A percentile compares a stretch with the other conserved stretches of the same genome.
Evolutionary conservation across 2,797 vertebrate genomes (phyloP).

Genomic region (Enteromius paludinosus): DNA sequence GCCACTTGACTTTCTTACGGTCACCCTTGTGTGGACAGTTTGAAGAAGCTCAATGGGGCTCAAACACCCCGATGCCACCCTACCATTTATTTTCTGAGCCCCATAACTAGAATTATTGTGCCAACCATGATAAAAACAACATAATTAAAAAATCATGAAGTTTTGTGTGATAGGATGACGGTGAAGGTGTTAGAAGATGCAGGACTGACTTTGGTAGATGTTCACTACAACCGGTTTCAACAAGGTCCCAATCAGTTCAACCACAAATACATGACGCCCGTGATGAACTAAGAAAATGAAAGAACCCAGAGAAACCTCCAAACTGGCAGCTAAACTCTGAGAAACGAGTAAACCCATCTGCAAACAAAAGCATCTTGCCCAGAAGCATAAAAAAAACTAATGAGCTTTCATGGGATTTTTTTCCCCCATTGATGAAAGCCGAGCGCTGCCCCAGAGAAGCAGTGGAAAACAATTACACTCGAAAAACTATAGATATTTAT

Average conservation of each 20-base stretch:
- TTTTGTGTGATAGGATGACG: constrained; percentile 39
- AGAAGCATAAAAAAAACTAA: constrained; percentile 46
- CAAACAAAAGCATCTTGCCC: constrained; percentile 53
- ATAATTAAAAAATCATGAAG: background rate
- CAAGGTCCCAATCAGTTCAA: background rate
- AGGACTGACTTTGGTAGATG: background rate
- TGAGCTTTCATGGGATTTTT: constrained; percentile 2
- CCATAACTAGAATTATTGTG: constrained; percentile 67
- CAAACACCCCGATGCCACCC: constrained; percentile 47
- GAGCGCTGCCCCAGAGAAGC: background rate
- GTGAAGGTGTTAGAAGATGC: constrained; percentile 33
- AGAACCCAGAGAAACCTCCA: constrained; percentile 59
- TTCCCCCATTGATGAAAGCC: background rate
- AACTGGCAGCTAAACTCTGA: constrained; percentile 63
- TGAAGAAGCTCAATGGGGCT: constrained; percentile 53
- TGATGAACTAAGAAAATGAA: constrained; percentile 66
- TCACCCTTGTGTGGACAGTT: constrained; percentile 57
- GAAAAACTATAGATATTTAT: constrained; percentile 23
- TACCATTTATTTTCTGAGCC: constrained; percentile 66
- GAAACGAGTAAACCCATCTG: constrained; percentile 77
- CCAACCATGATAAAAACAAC: constrained; percentile 48
- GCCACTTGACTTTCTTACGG: constrained; percentile 78
- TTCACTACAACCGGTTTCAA: background rate
- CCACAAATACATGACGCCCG: constrained; percentile 59
- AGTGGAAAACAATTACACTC: background rate